Evolutionary conservation across 2,888 invertebrate species (phyloP).

Genomic region (Eustalomyia histrio): DNA sequence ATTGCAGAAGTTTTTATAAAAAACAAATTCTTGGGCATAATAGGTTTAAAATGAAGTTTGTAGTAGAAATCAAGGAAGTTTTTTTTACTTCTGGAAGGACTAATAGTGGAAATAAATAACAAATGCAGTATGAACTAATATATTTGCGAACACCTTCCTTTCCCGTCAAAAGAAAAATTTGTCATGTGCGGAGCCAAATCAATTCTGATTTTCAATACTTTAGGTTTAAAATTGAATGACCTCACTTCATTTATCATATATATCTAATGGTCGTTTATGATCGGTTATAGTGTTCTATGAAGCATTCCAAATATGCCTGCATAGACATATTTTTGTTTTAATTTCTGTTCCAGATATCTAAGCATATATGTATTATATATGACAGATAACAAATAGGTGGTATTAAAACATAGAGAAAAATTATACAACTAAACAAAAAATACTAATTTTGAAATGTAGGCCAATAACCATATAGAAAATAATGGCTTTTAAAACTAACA

Average conservation of each 20-base stretch:
- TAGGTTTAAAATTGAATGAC: too few relatives aligned
- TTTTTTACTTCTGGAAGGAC: too few relatives aligned
- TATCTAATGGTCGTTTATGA: neutral
- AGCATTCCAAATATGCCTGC: conserved; percentile 38
- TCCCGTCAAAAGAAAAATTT: too few relatives aligned
- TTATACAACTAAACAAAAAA: conserved; percentile 8
- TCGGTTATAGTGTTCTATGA: neutral
- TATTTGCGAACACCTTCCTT: too few relatives aligned
- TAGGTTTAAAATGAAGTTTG: conserved; percentile 1
- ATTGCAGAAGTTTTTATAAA: conserved; percentile 36
- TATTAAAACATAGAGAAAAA: neutral
- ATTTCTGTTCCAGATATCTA: neutral
- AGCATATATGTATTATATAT: conserved; percentile 7
- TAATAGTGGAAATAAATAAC: too few relatives aligned
- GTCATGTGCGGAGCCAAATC: too few relatives aligned
- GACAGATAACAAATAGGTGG: conserved; percentile 20
- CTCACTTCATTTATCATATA: too few relatives aligned
- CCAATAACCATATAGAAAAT: conserved; percentile 41
- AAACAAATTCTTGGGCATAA: neutral
- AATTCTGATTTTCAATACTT: too few relatives aligned
- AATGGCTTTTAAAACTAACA: conserved; percentile 33
- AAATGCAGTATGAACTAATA: too few relatives aligned
- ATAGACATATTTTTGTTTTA: conserved; percentile 19
- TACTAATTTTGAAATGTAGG: conserved; percentile 50
- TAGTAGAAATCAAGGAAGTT: too few relatives aligned